phyloP scores from a whole-genome alignment of 2,888 invertebrate species.

The Drosophila prostipennis region DNA sequence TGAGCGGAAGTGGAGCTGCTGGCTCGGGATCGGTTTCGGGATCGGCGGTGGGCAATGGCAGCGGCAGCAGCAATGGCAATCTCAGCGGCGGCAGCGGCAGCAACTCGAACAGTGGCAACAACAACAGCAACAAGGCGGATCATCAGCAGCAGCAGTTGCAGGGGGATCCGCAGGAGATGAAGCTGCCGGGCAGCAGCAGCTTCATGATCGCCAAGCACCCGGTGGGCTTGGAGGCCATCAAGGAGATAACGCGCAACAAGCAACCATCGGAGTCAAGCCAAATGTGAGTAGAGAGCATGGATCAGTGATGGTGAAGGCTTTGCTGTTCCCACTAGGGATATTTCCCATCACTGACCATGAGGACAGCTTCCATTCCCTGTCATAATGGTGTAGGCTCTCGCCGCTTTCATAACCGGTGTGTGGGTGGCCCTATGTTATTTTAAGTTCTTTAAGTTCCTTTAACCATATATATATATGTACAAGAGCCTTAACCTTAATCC shows the following conservation, averaged over 20 bases:
- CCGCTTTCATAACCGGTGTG: slow-evolving; percentile 21
- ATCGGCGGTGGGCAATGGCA: slow-evolving; percentile 28
- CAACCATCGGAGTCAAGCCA: slow-evolving; percentile 85
- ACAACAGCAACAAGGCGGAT: slow-evolving; percentile 64
- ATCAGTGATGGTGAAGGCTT: slow-evolving; percentile 17
- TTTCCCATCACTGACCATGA: slow-evolving; percentile 13
- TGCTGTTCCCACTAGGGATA: too few species aligned
- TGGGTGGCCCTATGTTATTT: slow-evolving; percentile 4
- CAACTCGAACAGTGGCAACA: slow-evolving; percentile 40
- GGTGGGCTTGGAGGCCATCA: slow-evolving; percentile 91
- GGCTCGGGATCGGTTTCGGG: slow-evolving; percentile 2
- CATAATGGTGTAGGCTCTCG: slow-evolving; percentile 29
- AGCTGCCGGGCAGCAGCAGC: slow-evolving; percentile 83
- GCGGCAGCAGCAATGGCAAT: slow-evolving; percentile 77
- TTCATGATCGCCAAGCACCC: slow-evolving; percentile 86
- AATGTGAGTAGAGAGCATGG: slow-evolving; percentile 79
- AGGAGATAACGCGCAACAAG: slow-evolving; percentile 89
- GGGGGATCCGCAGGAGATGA: slow-evolving; percentile 54
- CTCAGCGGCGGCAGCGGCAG: slow-evolving; percentile 78
- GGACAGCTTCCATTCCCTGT: slow-evolving; percentile 21
- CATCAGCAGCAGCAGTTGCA: slow-evolving; percentile 15
- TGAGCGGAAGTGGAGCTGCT: slow-evolving; percentile 72
- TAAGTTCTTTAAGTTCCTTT: neutral
- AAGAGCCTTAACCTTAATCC: neutral
- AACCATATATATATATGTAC: too few species aligned